Percentiles rank a stretch among this genome's conserved stretches.
Evolutionary conservation across 2,888 invertebrate genomes (phyloP).

Genomic region (Hermaeophaga mercurialis): DNA sequence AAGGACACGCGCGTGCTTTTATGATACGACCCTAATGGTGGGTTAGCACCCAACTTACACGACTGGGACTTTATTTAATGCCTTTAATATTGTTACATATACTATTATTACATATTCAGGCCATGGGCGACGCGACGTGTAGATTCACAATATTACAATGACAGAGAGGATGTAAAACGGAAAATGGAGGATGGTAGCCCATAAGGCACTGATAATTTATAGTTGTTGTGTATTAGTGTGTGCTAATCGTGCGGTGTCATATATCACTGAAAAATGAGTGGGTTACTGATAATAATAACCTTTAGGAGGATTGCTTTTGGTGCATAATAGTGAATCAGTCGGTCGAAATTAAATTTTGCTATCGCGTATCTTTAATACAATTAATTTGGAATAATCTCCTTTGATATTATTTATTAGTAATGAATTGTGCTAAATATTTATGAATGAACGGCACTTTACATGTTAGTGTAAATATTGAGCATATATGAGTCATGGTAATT

Average conservation of each 20-base stretch:
- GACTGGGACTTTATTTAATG: slow-evolving; percentile 43
- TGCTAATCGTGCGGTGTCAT: slow-evolving; percentile 25
- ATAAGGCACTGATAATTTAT: slow-evolving; percentile 29
- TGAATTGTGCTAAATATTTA: too few relatives aligned
- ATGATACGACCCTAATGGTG: slow-evolving; percentile 45
- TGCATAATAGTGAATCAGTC: neutral
- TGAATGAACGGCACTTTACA: too few relatives aligned
- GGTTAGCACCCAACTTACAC: slow-evolving; percentile 46
- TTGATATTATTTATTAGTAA: too few relatives aligned
- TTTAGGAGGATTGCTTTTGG: neutral
- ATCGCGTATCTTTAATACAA: neutral
- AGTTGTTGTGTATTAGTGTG: slow-evolving; percentile 20
- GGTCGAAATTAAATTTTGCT: neutral
- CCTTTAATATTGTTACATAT: slow-evolving; percentile 44
- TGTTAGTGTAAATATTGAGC: too few relatives aligned
- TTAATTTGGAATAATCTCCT: too few relatives aligned
- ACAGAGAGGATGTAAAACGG: slow-evolving; percentile 17
- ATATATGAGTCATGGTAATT: too few relatives aligned
- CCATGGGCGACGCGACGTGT: slow-evolving; percentile 28
- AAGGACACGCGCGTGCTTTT: slow-evolving; percentile 47
- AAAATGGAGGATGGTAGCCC: slow-evolving; percentile 12
- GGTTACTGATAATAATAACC: slow-evolving; percentile 3
- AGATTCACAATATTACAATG: slow-evolving; percentile 28
- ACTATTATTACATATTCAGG: slow-evolving; percentile 39
- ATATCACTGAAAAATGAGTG: slow-evolving; percentile 24